phyloP scores from a whole-genome alignment of 2,113 vertebrate species.

The Aix galericulata region DNA sequence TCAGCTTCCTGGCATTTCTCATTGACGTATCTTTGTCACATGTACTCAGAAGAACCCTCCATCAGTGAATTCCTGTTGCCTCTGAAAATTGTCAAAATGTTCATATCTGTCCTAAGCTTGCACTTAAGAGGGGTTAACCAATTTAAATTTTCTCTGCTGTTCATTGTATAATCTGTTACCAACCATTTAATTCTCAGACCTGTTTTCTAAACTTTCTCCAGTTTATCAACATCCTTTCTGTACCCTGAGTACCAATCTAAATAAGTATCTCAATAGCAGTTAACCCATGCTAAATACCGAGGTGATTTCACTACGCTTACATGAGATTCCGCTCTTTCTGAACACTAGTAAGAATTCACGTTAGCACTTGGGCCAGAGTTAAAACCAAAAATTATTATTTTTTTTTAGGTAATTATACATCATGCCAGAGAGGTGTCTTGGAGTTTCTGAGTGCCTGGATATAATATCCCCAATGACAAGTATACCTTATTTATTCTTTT shows the following conservation, averaged over 20 bases:
- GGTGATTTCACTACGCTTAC: not conserved
- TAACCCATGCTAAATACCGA: not conserved
- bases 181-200: not conserved
- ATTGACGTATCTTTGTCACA: not conserved
- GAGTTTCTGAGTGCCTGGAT: not conserved
- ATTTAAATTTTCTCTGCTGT: not conserved
- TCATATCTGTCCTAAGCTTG: not conserved
- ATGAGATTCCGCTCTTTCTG: not conserved
- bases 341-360: not conserved
- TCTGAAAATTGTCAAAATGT: not conserved
- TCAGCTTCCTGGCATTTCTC: not conserved
- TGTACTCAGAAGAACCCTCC: not conserved
- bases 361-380: not conserved
- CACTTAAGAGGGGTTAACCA: not conserved
- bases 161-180: not conserved
- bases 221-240: not conserved
- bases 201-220: not conserved
- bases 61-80: not conserved
- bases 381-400: not conserved
- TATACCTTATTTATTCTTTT: not conserved
- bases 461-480: not conserved
- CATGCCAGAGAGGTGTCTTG: not conserved
- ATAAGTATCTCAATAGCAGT: not conserved
- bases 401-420: not conserved
- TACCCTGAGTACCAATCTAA: not conserved